Conservation (phyloP, 2,797 vertebrate genomes). For the Pipistrellus pipistrellus region DNA sequence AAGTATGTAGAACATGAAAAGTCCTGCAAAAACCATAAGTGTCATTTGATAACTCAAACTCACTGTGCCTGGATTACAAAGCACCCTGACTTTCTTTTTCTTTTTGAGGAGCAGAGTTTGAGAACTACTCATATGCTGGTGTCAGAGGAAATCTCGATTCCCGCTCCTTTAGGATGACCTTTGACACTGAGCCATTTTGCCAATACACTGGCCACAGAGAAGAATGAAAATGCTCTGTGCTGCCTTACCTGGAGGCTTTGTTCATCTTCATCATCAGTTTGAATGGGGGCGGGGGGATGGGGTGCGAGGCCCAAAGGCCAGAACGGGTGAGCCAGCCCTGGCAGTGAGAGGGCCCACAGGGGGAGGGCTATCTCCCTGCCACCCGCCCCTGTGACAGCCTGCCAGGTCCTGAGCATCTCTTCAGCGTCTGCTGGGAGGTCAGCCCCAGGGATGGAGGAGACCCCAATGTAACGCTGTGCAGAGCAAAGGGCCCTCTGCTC, state of each 20-base stretch:
- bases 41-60: background rate
- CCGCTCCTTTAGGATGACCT: background rate
- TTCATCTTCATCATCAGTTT: background rate
- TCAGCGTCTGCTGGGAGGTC: background rate
- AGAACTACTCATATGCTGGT: background rate
- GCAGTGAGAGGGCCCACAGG: background rate
- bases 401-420: background rate
- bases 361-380: background rate
- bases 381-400: background rate
- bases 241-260: background rate
- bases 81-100: background rate
- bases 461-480: background rate
- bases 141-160: background rate
- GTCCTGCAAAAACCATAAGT: background rate
- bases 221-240: fast-evolving
- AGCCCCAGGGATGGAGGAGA: background rate
- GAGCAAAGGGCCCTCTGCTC: background rate
- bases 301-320: background rate
- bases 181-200: background rate
- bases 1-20: too few relatives aligned
- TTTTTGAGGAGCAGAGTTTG: background rate
- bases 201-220: background rate
- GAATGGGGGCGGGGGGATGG: background rate
- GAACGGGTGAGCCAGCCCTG: too few relatives aligned
- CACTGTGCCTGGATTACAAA: background rate